Percentiles rank a stretch among this genome's conserved stretches.
Evolutionary conservation across 2,888 invertebrate species (phyloP).

Genomic region (Hartigia nigra): DNA sequence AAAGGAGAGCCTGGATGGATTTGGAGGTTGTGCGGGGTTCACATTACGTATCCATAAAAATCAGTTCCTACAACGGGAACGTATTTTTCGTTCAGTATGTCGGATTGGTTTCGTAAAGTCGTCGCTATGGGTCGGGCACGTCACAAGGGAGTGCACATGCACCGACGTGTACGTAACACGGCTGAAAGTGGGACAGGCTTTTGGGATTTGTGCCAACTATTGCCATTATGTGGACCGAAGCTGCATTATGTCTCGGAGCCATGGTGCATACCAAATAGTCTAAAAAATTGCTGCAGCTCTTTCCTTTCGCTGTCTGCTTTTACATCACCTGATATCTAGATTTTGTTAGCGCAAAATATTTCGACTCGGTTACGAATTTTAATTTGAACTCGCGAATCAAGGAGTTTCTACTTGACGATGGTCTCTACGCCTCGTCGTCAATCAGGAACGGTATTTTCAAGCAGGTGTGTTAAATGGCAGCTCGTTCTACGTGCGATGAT

Average conservation of each 20-base stretch:
- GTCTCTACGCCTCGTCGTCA: not conserved
- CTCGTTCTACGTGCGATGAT: not conserved
- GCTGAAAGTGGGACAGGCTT: constrained; percentile 32
- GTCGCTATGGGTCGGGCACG: constrained; percentile 18
- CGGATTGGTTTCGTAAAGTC: not conserved
- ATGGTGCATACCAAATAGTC: constrained; percentile 46
- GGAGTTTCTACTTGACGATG: not conserved
- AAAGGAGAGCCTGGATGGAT: not conserved
- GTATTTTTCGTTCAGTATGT: not conserved
- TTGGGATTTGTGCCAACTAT: constrained; percentile 53
- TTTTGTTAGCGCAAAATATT: not conserved
- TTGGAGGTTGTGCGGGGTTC: not conserved
- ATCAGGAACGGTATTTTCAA: not conserved
- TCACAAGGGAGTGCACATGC: constrained; percentile 33
- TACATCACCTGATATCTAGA: not conserved
- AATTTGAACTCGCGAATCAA: not conserved
- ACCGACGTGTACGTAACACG: constrained; percentile 6
- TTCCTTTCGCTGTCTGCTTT: not conserved
- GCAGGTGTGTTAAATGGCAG: not conserved
- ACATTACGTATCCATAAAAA: not conserved
- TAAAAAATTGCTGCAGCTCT: constrained; percentile 24
- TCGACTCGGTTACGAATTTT: not conserved
- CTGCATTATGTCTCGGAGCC: constrained; percentile 44
- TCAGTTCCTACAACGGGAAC: not conserved
- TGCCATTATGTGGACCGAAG: constrained; percentile 46